phyloP scores from a whole-genome alignment of 2,797 vertebrate species.

The Pangasius sanitwongsei region DNA sequence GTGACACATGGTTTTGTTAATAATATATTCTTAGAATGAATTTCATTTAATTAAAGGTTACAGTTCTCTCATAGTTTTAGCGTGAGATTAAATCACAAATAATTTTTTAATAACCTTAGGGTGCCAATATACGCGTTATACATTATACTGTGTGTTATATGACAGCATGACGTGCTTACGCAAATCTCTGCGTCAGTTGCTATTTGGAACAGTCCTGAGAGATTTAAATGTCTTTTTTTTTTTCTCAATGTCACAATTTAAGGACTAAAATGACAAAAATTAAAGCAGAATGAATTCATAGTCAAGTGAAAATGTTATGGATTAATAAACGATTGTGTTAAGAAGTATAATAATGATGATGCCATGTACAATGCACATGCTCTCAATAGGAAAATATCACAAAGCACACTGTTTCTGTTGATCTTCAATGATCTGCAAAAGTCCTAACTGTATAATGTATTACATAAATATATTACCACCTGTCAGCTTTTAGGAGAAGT shows the following conservation, averaged over 20 bases:
- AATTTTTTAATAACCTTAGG: not conserved
- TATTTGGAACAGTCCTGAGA: too few relatives aligned
- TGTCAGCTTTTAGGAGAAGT: not conserved
- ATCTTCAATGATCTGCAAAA: not conserved
- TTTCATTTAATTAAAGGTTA: not conserved
- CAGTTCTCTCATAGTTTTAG: not conserved
- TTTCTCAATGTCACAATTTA: not conserved
- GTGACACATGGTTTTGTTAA: not conserved
- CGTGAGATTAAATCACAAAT: not conserved
- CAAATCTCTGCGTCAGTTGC: not conserved
- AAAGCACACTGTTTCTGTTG: not conserved
- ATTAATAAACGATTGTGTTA: not conserved
- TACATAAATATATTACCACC: constrained; percentile 7
- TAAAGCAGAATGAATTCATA: not conserved
- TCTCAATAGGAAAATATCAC: not conserved
- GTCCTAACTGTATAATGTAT: not conserved
- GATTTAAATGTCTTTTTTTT: not conserved
- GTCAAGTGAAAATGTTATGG: not conserved
- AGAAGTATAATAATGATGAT: not conserved
- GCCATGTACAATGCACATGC: not conserved
- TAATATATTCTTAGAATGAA: not conserved
- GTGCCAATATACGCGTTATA: too few relatives aligned
- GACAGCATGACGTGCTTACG: not conserved
- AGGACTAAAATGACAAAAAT: not conserved
- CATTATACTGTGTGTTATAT: not conserved